phyloP scores from a whole-genome alignment of 2,113 vertebrate species.

The Amblyopsis rosae region DNA sequence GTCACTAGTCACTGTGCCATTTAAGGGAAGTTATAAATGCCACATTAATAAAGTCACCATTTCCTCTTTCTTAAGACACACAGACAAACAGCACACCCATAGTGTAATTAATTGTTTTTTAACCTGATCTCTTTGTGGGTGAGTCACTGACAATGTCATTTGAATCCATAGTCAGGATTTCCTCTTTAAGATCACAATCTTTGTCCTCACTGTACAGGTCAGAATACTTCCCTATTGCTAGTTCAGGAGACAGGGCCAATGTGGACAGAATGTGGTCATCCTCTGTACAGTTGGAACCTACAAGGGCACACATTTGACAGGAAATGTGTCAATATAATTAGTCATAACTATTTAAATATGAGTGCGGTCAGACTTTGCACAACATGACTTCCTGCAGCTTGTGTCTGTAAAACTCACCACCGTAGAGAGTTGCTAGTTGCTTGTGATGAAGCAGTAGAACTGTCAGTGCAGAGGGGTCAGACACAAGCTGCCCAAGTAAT shows the following conservation, averaged over 20 bases:
- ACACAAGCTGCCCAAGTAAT: constrained; percentile 36
- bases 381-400: background rate
- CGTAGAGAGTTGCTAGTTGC: constrained; percentile 30
- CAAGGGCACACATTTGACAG: background rate
- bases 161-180: constrained; percentile 13
- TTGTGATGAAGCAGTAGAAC: constrained; percentile 58
- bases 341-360: no score
- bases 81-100: background rate
- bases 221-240: constrained; percentile 4
- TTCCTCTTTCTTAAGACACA: background rate
- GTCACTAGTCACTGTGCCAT: background rate
- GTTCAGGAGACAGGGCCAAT: constrained; percentile 27
- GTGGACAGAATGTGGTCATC: constrained; percentile 39
- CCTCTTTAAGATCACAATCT: constrained; percentile 27
- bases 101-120: background rate
- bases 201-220: constrained; percentile 24
- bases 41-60: background rate
- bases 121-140: constrained; percentile 48
- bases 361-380: no score
- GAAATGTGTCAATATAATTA: background rate
- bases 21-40: background rate
- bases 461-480: constrained; percentile 43
- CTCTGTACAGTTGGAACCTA: constrained; percentile 36
- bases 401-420: constrained; percentile 30
- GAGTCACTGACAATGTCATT: constrained; percentile 16